A percentile compares a stretch with the other conserved stretches of the same genome.
These are phyloP conservation scores for Gracilinanus agilis DNA, from an alignment of 2,113 vertebrate species.

Conservation along the genomic window DNA sequence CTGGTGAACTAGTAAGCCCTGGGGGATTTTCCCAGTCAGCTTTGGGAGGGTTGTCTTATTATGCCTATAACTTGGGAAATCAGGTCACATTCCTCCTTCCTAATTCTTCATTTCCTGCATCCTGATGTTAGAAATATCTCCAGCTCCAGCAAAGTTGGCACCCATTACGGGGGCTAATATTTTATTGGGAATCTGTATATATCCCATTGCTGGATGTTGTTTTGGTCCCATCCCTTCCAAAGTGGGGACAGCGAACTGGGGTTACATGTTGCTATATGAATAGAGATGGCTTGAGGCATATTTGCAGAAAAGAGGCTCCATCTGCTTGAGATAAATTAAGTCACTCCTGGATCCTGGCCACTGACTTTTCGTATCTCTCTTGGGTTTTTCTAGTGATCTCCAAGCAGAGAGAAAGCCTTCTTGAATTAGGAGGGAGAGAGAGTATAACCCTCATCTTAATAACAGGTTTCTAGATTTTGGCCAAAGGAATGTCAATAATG, in stretches of 20 bases:
- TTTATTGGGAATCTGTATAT: constrained; percentile 50
- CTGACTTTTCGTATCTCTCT: background rate
- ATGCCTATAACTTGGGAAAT: background rate
- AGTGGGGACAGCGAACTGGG: background rate
- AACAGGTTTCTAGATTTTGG: constrained; percentile 37
- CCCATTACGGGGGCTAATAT: background rate
- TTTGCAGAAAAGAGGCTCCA: constrained; percentile 2
- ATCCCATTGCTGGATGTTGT: constrained; percentile 25
- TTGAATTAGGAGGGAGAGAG: background rate
- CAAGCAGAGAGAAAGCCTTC: background rate
- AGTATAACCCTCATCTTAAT: background rate
- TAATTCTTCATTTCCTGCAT: background rate
- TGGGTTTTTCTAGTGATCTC: background rate
- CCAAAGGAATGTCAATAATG: background rate
- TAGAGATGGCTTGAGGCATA: background rate
- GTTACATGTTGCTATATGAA: constrained; percentile 1
- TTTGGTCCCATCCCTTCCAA: background rate
- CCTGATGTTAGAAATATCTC: background rate
- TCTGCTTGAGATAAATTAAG: constrained; percentile 13
- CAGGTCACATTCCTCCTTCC: background rate
- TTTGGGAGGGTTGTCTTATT: background rate
- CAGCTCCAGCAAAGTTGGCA: background rate
- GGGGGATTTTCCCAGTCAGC: background rate
- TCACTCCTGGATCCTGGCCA: background rate
- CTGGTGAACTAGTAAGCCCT: background rate